These are phyloP conservation scores for Phenganax marumi DNA, from an alignment of 92 coral and sea anemone species.

Conservation along the genomic window DNA sequence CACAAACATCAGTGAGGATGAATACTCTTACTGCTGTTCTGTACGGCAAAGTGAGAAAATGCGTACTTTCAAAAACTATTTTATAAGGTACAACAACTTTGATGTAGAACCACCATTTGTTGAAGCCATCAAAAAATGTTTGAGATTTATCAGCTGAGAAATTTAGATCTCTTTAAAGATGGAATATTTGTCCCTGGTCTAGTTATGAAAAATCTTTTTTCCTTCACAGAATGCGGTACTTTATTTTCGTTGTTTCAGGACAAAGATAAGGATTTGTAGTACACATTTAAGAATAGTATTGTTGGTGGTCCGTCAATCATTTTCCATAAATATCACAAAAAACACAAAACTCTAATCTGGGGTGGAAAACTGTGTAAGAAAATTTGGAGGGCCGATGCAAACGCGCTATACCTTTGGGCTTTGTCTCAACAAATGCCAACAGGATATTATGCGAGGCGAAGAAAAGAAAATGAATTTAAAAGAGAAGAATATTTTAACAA, in stretches of 20 bases:
- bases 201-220: conserved; percentile 40
- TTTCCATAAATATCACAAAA: conserved; percentile 52
- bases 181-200: conserved; percentile 42
- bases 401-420: conserved; percentile 54
- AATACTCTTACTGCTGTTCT: neutral
- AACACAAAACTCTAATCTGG: conserved; percentile 37
- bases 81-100: neutral
- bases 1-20: neutral
- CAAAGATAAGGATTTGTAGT: conserved; percentile 50
- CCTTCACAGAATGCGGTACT: neutral
- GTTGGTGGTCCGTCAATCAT: conserved; percentile 55
- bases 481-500: neutral
- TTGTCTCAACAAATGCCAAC: conserved; percentile 51
- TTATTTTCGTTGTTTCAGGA: conserved; percentile 22
- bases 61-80: neutral
- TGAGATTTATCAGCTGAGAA: neutral
- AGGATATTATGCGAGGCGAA: conserved; percentile 33
- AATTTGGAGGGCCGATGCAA: too few species aligned
- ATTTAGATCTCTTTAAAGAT: conserved; percentile 20
- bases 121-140: conserved; percentile 20
- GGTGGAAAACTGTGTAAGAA: conserved; percentile 41
- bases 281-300: conserved; percentile 42
- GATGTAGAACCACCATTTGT: too few species aligned
- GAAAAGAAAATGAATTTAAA: conserved; percentile 15
- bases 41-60: neutral